Conservation (phyloP, 1,140 invertebrate genomes). For the Calliphora vicina region DNA sequence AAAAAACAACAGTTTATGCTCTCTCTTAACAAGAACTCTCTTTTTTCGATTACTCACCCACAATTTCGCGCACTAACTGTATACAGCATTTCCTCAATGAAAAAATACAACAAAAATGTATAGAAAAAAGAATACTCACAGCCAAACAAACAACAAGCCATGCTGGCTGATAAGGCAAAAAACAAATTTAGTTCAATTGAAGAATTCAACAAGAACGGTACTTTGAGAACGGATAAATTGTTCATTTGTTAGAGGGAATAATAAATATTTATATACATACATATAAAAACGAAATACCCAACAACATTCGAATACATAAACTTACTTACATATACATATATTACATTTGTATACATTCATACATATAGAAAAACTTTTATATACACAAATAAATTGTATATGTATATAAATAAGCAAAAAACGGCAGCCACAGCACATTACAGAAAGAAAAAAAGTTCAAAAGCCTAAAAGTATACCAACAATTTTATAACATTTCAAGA, state of each 20-base stretch:
- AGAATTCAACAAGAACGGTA: constrained; percentile 17
- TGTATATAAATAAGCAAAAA: not conserved
- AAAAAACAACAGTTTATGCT: not conserved
- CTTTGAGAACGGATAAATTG: not conserved
- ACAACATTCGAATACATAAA: not conserved
- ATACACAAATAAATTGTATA: constrained; percentile 18
- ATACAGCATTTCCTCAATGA: constrained; percentile 10
- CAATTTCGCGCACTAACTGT: not conserved
- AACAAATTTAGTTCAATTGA: constrained; percentile 15
- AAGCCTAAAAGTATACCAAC: constrained; percentile 25
- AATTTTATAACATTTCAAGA: not conserved
- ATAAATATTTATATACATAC: not conserved
- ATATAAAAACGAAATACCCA: not conserved
- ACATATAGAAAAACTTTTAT: not conserved
- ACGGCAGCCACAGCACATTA: no score
- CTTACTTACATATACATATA: not conserved
- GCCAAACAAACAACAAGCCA: not conserved
- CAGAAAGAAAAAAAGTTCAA: not conserved
- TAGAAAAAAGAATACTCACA: not conserved
- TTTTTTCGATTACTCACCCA: not conserved
- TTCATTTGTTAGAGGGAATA: not conserved
- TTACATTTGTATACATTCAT: not conserved
- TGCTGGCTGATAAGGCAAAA: not conserved
- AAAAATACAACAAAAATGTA: not conserved
- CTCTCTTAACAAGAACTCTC: not conserved